Conservation (phyloP, 2,888 invertebrate species). For the Lasioglossum malachurum region DNA sequence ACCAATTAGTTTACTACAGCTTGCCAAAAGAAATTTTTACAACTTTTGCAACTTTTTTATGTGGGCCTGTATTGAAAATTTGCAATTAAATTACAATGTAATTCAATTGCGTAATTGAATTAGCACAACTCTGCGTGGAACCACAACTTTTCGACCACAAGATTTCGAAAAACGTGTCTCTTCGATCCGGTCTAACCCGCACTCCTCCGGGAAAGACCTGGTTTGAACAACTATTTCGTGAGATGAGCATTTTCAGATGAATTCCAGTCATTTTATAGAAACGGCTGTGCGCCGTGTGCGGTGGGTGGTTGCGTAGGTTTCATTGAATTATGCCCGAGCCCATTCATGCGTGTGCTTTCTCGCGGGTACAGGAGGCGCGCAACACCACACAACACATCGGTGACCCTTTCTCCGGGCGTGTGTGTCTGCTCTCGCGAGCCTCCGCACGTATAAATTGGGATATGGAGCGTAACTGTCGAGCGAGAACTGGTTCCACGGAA, state of each 20-base stretch:
- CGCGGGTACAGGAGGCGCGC: conserved; percentile 5
- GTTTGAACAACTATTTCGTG: background rate
- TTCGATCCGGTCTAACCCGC: too few relatives aligned
- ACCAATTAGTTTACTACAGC: too few relatives aligned
- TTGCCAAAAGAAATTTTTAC: too few relatives aligned
- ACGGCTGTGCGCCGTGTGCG: background rate
- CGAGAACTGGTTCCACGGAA: conserved; percentile 71
- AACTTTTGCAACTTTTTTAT: too few relatives aligned
- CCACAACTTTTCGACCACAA: too few relatives aligned
- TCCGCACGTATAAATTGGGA: conserved; percentile 59
- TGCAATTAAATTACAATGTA: too few relatives aligned
- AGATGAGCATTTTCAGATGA: background rate
- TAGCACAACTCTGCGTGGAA: too few relatives aligned
- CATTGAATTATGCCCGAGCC: conserved; percentile 53
- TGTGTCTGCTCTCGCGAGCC: conserved; percentile 14
- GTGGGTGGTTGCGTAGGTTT: conserved; percentile 50
- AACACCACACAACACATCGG: background rate
- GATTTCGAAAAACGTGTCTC: too few relatives aligned
- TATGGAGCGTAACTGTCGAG: conserved; percentile 69
- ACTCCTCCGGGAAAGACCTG: background rate
- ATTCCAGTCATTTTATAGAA: background rate
- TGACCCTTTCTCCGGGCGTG: background rate
- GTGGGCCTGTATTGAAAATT: too few relatives aligned
- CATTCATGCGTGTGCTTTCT: conserved; percentile 40
- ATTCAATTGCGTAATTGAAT: too few relatives aligned